These are phyloP conservation scores for Rousettus leschenaultii DNA, from an alignment of 2,113 vertebrate genomes.

Conservation along the genomic window DNA sequence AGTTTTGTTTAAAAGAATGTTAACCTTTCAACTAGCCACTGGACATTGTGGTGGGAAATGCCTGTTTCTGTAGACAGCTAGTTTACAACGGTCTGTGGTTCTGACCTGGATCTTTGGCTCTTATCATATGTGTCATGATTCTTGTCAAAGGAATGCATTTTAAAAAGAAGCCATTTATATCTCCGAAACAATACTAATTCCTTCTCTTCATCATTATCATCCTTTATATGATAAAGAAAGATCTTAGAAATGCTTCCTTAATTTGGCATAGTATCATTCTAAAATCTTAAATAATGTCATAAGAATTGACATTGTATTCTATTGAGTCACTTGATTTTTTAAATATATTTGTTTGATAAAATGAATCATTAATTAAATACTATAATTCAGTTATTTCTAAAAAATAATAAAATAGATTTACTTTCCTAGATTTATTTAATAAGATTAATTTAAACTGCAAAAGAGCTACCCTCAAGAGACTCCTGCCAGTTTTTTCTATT, in stretches of 20 bases:
- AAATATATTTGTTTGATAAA: slow-evolving; percentile 33
- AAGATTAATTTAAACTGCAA: slow-evolving; percentile 62
- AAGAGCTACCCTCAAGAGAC: background rate
- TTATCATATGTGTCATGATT: background rate
- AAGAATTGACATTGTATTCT: background rate
- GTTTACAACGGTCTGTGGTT: slow-evolving; percentile 25
- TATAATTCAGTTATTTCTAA: slow-evolving; percentile 29
- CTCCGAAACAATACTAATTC: background rate
- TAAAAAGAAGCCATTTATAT: slow-evolving; percentile 39
- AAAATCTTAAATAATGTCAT: slow-evolving; percentile 10
- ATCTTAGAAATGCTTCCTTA: background rate
- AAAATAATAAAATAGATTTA: slow-evolving; percentile 29
- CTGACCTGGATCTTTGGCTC: slow-evolving; percentile 35
- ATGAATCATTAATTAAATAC: slow-evolving; percentile 45
- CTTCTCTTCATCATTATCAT: background rate
- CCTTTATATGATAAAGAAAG: slow-evolving; percentile 11
- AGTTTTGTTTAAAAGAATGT: slow-evolving; percentile 63
- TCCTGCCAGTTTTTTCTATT: background rate
- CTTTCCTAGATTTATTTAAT: slow-evolving; percentile 40
- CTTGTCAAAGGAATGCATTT: slow-evolving; percentile 52
- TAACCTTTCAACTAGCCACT: slow-evolving; percentile 68
- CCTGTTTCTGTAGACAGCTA: background rate
- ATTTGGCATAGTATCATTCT: background rate
- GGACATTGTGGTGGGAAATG: slow-evolving; percentile 2
- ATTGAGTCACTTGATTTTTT: background rate